phyloP scores from a whole-genome alignment of 2,888 invertebrate genomes.

The Andrena marginata region DNA sequence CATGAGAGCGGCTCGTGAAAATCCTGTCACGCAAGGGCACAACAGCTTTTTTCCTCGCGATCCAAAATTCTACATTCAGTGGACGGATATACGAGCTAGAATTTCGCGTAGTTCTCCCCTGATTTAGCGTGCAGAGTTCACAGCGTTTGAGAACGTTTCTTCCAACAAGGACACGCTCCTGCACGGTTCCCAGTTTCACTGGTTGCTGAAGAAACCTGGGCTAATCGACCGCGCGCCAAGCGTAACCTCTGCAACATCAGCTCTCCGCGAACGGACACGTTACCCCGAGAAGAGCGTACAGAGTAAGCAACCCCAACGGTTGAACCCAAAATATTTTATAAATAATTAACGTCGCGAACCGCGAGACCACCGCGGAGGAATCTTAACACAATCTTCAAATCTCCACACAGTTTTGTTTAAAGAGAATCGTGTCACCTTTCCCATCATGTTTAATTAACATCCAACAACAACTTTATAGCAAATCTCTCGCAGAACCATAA shows the following conservation, averaged over 20 bases:
- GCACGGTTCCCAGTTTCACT: constrained; percentile 9
- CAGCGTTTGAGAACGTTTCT: constrained; percentile 19
- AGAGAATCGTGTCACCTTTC: not conserved
- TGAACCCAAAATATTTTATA: not conserved
- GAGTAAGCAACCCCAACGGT: not conserved
- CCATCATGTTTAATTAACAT: no score
- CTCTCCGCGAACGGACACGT: constrained; percentile 11
- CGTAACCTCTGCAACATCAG: constrained; percentile 4
- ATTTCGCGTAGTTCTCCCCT: constrained; percentile 49
- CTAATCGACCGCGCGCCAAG: not conserved
- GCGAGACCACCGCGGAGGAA: not conserved
- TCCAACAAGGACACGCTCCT: constrained; percentile 11
- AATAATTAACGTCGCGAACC: not conserved
- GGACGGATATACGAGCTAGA: constrained; percentile 70
- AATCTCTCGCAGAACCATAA: not conserved
- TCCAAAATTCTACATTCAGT: constrained; percentile 61
- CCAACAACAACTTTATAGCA: not conserved
- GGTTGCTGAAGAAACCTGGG: not conserved
- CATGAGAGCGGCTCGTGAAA: not conserved
- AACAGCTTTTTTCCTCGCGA: constrained; percentile 27
- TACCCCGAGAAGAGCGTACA: not conserved
- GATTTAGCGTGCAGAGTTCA: constrained; percentile 28
- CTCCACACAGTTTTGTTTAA: not conserved
- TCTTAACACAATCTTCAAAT: not conserved
- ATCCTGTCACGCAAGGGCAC: constrained; percentile 14